phyloP scores from a whole-genome alignment of 2,113 vertebrate genomes.

The Cyprinodon tularosa region DNA sequence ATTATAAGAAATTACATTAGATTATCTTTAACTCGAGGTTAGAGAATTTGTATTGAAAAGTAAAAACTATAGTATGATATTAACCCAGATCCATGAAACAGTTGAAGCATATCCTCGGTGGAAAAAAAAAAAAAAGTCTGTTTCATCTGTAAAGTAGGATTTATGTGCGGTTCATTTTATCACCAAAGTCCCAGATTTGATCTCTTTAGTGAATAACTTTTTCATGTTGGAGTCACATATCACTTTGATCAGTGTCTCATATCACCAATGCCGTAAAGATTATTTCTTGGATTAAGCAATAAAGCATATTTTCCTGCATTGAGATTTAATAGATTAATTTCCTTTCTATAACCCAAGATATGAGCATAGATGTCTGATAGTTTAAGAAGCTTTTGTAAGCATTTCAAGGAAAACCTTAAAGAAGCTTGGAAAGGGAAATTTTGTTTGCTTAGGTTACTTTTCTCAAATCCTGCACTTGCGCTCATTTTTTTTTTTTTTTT shows the following conservation, averaged over 20 bases:
- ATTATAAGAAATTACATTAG: too few species aligned
- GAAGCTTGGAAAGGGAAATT: too few species aligned
- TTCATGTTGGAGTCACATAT: not conserved
- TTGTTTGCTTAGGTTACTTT: too few species aligned
- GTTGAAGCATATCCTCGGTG: too few species aligned
- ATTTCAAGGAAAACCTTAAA: too few species aligned
- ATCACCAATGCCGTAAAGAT: not conserved
- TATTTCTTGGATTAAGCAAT: not conserved
- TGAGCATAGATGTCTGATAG: too few species aligned
- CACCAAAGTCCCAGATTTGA: not conserved
- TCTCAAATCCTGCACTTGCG: too few species aligned
- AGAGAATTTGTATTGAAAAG: not conserved
- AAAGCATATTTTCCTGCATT: not conserved
- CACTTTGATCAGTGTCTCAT: not conserved
- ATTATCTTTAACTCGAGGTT: not conserved
- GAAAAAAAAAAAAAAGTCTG: not conserved
- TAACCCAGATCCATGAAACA: too few species aligned
- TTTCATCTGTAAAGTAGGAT: not conserved
- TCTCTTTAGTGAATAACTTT: not conserved
- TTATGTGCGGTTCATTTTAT: not conserved
- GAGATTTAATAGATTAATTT: not conserved
- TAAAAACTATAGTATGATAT: not conserved
- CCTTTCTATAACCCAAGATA: not conserved
- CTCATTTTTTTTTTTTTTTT: too few species aligned
- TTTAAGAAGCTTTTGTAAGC: too few species aligned